These are phyloP conservation scores for Micromesistius poutassou DNA, from an alignment of 2,797 vertebrate genomes.

Conservation along the genomic window DNA sequence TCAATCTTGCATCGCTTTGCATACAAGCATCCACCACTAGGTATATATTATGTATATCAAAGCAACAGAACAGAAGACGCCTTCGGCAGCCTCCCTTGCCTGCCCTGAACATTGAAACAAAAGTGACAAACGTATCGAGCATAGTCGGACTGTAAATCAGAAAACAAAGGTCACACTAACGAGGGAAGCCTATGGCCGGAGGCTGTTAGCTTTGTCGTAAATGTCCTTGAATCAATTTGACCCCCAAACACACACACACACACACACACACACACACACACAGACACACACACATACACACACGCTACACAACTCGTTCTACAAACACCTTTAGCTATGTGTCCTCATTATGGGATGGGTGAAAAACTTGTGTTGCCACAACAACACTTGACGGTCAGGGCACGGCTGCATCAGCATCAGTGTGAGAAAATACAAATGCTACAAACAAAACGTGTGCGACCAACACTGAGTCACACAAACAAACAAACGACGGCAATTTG, in stretches of 20 bases:
- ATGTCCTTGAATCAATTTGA: neutral
- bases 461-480: constrained; percentile 7
- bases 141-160: too few species aligned
- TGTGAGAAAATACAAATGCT: neutral
- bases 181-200: neutral
- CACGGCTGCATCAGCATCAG: constrained; percentile 5
- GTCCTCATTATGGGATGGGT: constrained; percentile 37
- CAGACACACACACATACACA: constrained; percentile 13
- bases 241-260: too few species aligned
- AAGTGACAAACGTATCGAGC: too few species aligned
- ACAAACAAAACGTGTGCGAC: neutral
- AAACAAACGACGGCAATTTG: neutral
- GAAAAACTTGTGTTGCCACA: constrained; percentile 22
- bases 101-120: neutral
- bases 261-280: neutral
- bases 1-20: too few species aligned
- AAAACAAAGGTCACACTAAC: neutral
- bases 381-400: constrained; percentile 8
- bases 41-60: neutral
- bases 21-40: too few species aligned
- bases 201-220: neutral
- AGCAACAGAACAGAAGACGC: neutral
- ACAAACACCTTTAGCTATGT: constrained; percentile 12
- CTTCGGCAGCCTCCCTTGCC: neutral
- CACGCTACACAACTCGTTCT: constrained; percentile 11